Percentiles rank a stretch among this genome's conserved stretches.
These are phyloP conservation scores for Zoanthus sociatus DNA, from an alignment of 92 coral and sea anemone species.

Conservation along the genomic window DNA sequence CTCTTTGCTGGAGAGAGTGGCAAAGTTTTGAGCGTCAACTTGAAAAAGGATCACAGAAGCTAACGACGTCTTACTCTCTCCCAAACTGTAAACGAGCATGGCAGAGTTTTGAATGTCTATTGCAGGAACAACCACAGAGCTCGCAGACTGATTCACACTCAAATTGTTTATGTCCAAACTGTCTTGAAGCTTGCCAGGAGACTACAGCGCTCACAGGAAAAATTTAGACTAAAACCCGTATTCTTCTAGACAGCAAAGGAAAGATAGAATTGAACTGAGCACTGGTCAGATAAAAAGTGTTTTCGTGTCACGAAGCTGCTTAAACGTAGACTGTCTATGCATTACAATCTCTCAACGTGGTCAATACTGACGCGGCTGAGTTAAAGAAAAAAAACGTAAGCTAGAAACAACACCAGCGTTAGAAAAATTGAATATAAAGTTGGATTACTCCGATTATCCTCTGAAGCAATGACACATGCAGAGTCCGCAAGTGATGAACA, in stretches of 20 bases:
- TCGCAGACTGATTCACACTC: background rate
- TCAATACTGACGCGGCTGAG: no score
- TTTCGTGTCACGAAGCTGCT: no score
- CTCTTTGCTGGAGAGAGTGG: conserved; percentile 13
- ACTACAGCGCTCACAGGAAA: background rate
- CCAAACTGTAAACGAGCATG: conserved; percentile 3
- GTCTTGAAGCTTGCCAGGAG: conserved; percentile 21
- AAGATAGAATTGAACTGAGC: background rate
- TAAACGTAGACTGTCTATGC: no score
- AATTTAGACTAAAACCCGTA: background rate
- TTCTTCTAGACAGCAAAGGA: background rate
- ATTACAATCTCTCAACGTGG: no score
- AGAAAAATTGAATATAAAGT: no score
- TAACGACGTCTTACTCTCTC: background rate
- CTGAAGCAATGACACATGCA: no score
- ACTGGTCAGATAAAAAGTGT: no score
- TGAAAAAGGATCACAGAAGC: background rate
- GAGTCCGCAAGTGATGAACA: no score
- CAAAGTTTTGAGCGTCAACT: conserved; percentile 34
- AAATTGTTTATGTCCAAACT: conserved; percentile 31
- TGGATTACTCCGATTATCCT: no score
- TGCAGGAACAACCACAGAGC: background rate
- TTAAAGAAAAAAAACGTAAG: no score
- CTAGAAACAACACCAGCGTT: no score
- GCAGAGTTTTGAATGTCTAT: conserved; percentile 30